Conservation (phyloP, 1,140 invertebrate genomes). For the Drosophila busckii region DNA sequence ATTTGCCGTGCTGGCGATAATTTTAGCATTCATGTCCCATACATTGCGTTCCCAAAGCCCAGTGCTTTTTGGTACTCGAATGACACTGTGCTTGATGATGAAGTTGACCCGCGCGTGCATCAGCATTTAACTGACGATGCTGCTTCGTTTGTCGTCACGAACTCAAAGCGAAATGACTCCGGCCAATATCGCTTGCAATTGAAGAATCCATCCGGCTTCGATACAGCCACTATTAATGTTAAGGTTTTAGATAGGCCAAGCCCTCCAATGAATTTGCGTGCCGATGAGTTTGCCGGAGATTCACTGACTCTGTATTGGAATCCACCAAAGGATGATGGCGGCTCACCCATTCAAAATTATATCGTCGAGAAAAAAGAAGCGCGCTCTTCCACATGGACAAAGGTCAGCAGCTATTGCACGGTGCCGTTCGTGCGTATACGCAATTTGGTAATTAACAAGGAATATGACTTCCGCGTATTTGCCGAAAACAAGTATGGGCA, state of each 20-base stretch:
- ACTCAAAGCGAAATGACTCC: slow-evolving; percentile 92
- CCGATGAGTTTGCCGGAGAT: slow-evolving; percentile 97
- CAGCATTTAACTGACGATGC: slow-evolving; percentile 92
- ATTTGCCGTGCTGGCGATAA: slow-evolving; percentile 98
- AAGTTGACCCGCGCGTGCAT: slow-evolving; percentile 89
- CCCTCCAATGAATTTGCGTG: slow-evolving; percentile 91
- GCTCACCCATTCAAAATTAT: slow-evolving; percentile 97
- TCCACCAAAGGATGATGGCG: slow-evolving; percentile 97
- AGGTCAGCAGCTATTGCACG: slow-evolving; percentile 94
- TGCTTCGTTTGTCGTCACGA: slow-evolving; percentile 93
- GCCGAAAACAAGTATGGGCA: slow-evolving; percentile 98
- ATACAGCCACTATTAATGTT: slow-evolving; percentile 95
- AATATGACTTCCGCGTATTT: slow-evolving; percentile 98
- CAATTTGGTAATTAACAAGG: slow-evolving; percentile 92
- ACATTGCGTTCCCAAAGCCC: slow-evolving; percentile 96
- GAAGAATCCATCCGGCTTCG: slow-evolving; percentile 96
- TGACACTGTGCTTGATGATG: slow-evolving; percentile 86
- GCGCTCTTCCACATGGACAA: slow-evolving; percentile 89
- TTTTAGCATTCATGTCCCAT: slow-evolving; percentile 97
- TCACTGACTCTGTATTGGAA: slow-evolving; percentile 97
- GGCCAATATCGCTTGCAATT: slow-evolving; percentile 96
- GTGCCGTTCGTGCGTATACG: slow-evolving; percentile 92
- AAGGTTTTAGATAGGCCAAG: slow-evolving; percentile 94
- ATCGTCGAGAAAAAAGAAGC: slow-evolving; percentile 96
- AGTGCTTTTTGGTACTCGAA: slow-evolving; percentile 95